A percentile compares a stretch with the other conserved stretches of the same genome.
Evolutionary conservation across 2,888 invertebrate species (phyloP).

Genomic region (Aporophyla nigra): DNA sequence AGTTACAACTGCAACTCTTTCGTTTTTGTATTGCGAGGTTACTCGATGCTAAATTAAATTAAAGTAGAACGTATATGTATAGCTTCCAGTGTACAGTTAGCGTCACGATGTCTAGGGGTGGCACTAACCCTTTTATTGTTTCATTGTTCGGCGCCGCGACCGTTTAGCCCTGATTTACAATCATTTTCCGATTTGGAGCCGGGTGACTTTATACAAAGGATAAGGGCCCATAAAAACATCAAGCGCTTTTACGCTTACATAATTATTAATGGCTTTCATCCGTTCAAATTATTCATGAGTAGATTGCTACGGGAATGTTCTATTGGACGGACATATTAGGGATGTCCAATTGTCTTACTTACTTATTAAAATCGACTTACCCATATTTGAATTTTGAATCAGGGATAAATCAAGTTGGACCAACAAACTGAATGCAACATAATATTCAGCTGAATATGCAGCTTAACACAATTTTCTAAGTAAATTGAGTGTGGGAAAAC

Average conservation of each 20-base stretch:
- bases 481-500: too few relatives aligned
- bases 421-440: neutral
- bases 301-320: conserved; percentile 1
- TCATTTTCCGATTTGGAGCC: conserved; percentile 52
- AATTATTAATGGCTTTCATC: conserved; percentile 51
- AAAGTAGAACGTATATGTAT: neutral
- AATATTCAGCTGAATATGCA: too few relatives aligned
- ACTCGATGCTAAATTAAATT: conserved; percentile 2
- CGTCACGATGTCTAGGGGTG: conserved; percentile 29
- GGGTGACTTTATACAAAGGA: conserved; percentile 39
- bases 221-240: conserved; percentile 52
- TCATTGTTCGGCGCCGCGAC: conserved; percentile 60
- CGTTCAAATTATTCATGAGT: conserved; percentile 27
- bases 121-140: conserved; percentile 67
- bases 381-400: neutral
- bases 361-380: neutral
- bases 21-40: neutral
- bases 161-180: conserved; percentile 67
- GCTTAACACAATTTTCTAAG: too few relatives aligned
- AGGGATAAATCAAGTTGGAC: neutral
- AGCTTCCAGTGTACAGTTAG: conserved; percentile 31
- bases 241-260: conserved; percentile 53
- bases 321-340: neutral
- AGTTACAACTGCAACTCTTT: neutral
- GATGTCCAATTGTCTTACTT: neutral